A percentile compares a stretch with the other conserved stretches of the same genome.
phyloP scores from a whole-genome alignment of 2,888 invertebrate genomes.

The Amblyjoppa fuscipennis region DNA sequence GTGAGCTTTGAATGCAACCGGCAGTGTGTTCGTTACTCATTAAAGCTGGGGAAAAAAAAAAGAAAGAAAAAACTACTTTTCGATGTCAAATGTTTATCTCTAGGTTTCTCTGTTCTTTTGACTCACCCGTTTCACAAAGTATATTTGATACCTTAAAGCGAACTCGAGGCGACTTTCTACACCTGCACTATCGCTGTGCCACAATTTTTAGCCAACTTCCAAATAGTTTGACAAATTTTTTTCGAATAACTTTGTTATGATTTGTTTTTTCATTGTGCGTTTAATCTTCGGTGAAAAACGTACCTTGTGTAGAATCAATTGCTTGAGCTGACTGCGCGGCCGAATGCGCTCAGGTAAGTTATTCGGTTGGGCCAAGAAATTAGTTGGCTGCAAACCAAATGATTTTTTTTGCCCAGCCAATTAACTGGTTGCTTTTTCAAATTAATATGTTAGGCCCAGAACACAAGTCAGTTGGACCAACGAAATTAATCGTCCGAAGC shows the following conservation, averaged over 20 bases:
- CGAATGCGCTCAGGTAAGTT: background rate
- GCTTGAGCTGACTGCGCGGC: background rate
- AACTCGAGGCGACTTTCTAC: background rate
- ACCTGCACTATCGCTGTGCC: background rate
- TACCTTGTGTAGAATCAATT: background rate
- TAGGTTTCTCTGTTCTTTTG: slow-evolving; percentile 35
- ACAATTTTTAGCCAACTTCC: background rate
- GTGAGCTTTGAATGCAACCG: slow-evolving; percentile 52
- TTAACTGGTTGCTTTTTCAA: too few species aligned
- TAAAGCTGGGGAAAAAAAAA: slow-evolving; percentile 52
- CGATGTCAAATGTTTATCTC: slow-evolving; percentile 56
- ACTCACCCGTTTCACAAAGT: background rate
- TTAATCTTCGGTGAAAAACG: background rate
- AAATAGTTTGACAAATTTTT: background rate
- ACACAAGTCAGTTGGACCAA: too few species aligned
- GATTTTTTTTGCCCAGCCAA: background rate
- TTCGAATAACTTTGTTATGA: too few species aligned
- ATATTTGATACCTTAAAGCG: background rate
- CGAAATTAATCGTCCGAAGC: too few species aligned
- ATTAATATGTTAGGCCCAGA: too few species aligned
- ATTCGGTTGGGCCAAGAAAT: background rate
- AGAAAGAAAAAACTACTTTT: slow-evolving; percentile 50
- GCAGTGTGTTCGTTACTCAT: slow-evolving; percentile 56
- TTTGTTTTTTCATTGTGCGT: too few species aligned
- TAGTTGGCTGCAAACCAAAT: background rate